A percentile compares a stretch with the other conserved stretches of the same genome.
Evolutionary conservation across 2,113 vertebrate genomes (phyloP).

Genomic region (Heterotilapia buettikoferi): DNA sequence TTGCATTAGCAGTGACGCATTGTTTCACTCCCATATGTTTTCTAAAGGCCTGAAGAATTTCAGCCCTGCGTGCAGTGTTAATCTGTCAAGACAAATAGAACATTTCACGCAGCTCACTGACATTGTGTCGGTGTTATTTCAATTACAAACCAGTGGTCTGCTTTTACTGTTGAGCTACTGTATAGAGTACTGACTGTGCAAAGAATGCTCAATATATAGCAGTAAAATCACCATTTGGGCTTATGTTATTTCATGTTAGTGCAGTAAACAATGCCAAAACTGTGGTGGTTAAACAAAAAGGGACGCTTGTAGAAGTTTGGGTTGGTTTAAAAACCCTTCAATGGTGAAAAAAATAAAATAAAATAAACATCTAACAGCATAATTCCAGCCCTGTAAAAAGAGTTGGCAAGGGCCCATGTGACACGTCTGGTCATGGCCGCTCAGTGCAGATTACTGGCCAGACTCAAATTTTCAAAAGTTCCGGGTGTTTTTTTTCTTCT

Average conservation of each 20-base stretch:
- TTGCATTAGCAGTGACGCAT: not conserved
- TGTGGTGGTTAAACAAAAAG: not conserved
- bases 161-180: not conserved
- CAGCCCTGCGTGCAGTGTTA: not conserved
- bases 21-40: not conserved
- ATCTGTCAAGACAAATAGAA: not conserved
- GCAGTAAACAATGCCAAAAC: not conserved
- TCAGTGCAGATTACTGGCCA: not conserved
- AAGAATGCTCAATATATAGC: not conserved
- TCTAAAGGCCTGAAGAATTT: not conserved
- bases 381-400: not conserved
- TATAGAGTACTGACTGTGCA: not conserved
- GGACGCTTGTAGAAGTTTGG: not conserved
- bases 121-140: not conserved
- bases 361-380: not conserved
- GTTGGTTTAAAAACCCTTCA: not conserved
- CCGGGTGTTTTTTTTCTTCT: not conserved
- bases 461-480: not conserved
- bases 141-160: not conserved
- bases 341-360: not conserved
- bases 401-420: not conserved
- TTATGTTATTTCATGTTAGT: not conserved
- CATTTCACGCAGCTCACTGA: not conserved
- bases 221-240: not conserved
- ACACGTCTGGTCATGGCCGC: not conserved